Percentiles rank a stretch among this genome's conserved stretches.
Evolutionary conservation across 2,888 invertebrate species (phyloP).

Genomic region (Carcina quercana): DNA sequence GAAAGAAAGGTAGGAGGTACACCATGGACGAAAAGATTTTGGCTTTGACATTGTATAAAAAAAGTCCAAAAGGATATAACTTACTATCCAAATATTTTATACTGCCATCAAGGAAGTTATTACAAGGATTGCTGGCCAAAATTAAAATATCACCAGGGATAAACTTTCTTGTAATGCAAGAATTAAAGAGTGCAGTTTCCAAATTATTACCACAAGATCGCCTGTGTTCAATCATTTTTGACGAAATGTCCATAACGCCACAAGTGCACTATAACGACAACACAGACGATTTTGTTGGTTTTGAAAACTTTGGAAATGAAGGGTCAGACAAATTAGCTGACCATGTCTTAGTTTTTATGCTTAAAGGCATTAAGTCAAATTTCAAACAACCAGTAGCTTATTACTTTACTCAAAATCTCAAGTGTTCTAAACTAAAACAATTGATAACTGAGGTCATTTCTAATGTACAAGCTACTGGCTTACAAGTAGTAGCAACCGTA

Average conservation of each 20-base stretch:
- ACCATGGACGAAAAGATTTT: slow-evolving; percentile 13
- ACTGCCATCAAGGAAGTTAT: slow-evolving; percentile 10
- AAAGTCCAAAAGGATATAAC: slow-evolving; percentile 3
- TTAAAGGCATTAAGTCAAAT: slow-evolving; percentile 3
- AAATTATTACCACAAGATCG: slow-evolving; percentile 7
- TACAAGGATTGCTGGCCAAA: slow-evolving; percentile 13
- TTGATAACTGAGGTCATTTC: background rate
- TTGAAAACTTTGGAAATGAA: slow-evolving; percentile 3
- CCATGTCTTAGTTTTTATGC: slow-evolving; percentile 16
- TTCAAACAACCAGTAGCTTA: slow-evolving; percentile 7
- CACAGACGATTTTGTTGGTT: slow-evolving; percentile 13
- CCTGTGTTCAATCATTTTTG: slow-evolving; percentile 17
- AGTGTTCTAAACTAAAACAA: background rate
- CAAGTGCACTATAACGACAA: slow-evolving; percentile 12
- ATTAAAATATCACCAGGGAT: slow-evolving; percentile 16
- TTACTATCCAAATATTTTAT: slow-evolving; percentile 7
- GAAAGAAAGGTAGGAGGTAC: slow-evolving; percentile 12
- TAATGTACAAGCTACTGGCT: background rate
- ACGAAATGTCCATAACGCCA: slow-evolving; percentile 17
- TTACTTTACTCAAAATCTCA: slow-evolving; percentile 1
- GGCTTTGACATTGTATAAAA: slow-evolving; percentile 13
- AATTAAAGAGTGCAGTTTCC: slow-evolving; percentile 12
- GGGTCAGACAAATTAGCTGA: slow-evolving; percentile 10
- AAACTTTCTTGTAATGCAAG: slow-evolving; percentile 15
- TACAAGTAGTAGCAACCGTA: background rate